Conservation (phyloP, 2,888 invertebrate genomes). For the Trachelus troglodyta region DNA sequence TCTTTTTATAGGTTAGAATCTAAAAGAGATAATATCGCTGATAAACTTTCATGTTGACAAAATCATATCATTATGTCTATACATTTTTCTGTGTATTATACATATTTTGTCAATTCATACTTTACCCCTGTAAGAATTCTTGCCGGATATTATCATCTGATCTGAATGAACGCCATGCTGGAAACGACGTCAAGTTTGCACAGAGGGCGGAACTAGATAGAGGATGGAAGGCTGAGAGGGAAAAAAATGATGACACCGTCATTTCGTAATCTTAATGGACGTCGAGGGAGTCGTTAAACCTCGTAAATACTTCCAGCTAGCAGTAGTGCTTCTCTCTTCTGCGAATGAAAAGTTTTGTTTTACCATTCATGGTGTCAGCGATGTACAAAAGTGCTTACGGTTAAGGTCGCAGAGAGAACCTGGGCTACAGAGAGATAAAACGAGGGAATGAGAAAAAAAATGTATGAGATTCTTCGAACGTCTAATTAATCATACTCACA, state of each 20-base stretch:
- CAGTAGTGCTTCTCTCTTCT: not conserved
- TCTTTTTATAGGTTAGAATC: not conserved
- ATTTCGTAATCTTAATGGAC: constrained; percentile 12
- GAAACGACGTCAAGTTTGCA: constrained; percentile 14
- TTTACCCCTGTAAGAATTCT: not conserved
- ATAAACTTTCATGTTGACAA: not conserved
- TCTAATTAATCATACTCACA: not conserved
- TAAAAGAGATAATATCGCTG: not conserved
- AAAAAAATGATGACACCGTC: constrained; percentile 11
- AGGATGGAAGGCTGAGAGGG: not conserved
- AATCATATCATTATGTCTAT: not conserved
- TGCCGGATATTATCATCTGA: not conserved
- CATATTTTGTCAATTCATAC: not conserved
- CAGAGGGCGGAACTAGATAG: not conserved
- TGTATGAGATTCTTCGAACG: not conserved
- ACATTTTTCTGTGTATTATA: not conserved
- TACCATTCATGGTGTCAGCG: constrained; percentile 14
- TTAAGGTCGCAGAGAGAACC: not conserved
- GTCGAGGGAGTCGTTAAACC: constrained; percentile 5
- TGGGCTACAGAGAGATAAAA: not conserved
- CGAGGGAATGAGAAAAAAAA: not conserved
- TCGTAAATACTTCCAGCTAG: not conserved
- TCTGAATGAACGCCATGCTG: not conserved
- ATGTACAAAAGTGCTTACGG: constrained; percentile 1
- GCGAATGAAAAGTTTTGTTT: constrained; percentile 3